Conservation (phyloP, 2,797 vertebrate genomes). For the Graptemys geographica region DNA sequence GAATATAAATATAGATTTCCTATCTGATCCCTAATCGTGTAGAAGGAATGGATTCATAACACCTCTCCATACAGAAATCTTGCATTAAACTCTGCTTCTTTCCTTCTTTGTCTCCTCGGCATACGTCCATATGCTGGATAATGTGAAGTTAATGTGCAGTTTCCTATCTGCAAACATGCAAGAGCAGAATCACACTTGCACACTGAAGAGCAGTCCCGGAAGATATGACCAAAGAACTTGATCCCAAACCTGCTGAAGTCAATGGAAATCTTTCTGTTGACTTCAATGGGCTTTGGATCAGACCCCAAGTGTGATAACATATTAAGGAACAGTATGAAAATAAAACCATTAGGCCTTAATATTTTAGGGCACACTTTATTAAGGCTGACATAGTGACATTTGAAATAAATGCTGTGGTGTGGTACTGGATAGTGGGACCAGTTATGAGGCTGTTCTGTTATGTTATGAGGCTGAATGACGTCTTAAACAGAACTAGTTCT, state of each 20-base stretch:
- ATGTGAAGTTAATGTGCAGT: rapidly evolving
- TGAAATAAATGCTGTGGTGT: rapidly evolving
- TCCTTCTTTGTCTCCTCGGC: background rate
- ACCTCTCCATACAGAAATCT: background rate
- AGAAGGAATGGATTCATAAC: rapidly evolving
- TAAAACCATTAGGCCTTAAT: background rate
- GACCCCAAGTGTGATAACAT: rapidly evolving
- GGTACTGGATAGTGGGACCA: background rate
- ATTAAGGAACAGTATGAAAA: rapidly evolving
- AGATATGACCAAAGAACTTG: rapidly evolving
- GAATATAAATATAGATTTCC: background rate
- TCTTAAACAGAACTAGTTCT: rapidly evolving
- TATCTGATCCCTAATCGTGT: background rate
- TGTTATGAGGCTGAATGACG: rapidly evolving
- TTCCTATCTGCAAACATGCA: background rate
- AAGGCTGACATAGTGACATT: rapidly evolving
- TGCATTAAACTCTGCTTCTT: background rate
- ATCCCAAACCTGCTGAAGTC: background rate
- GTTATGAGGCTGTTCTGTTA: rapidly evolving
- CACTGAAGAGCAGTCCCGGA: rapidly evolving
- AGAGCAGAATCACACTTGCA: background rate
- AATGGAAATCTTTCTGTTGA: background rate
- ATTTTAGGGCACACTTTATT: background rate
- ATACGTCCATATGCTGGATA: rapidly evolving
- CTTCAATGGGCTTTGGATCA: background rate